phyloP scores from a whole-genome alignment of 2,113 vertebrate species.

The Hippocampus comes region DNA sequence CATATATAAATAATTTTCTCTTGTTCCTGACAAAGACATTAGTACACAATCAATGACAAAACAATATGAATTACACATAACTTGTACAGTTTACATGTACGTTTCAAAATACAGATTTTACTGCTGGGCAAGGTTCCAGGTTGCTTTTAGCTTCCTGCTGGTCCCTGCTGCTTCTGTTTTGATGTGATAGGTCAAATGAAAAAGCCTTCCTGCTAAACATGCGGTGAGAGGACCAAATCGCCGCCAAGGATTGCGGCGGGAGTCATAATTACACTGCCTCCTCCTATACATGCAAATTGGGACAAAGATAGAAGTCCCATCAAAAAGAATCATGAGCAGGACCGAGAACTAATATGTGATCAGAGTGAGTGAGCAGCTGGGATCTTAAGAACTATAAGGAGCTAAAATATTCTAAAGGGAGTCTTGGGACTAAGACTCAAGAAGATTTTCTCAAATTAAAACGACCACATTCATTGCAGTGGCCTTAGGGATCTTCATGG shows the following conservation, averaged over 20 bases:
- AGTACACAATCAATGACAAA: not conserved
- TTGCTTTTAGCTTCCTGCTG: not conserved
- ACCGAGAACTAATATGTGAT: not conserved
- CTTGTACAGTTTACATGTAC: not conserved
- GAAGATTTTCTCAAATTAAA: too few relatives aligned
- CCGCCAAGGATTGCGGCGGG: not conserved
- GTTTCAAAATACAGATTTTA: not conserved
- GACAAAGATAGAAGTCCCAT: not conserved
- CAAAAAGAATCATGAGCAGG: not conserved
- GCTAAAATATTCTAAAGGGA: not conserved
- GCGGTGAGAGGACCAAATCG: not conserved
- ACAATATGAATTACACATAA: not conserved
- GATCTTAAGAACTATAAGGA: not conserved
- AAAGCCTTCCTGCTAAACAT: not conserved
- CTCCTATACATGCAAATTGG: not conserved
- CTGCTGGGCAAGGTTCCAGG: not conserved
- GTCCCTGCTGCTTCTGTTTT: not conserved
- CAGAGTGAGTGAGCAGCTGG: not conserved
- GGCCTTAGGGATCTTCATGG: too few relatives aligned
- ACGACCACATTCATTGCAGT: too few relatives aligned
- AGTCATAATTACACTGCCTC: not conserved
- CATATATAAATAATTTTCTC: too few relatives aligned
- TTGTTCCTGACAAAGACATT: too few relatives aligned
- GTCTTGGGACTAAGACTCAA: not conserved
- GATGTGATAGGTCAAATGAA: constrained; percentile 2